Base-by-base conservation (phyloP, 2,888 invertebrate species). In the Sarcophaga variegata region DNA sequence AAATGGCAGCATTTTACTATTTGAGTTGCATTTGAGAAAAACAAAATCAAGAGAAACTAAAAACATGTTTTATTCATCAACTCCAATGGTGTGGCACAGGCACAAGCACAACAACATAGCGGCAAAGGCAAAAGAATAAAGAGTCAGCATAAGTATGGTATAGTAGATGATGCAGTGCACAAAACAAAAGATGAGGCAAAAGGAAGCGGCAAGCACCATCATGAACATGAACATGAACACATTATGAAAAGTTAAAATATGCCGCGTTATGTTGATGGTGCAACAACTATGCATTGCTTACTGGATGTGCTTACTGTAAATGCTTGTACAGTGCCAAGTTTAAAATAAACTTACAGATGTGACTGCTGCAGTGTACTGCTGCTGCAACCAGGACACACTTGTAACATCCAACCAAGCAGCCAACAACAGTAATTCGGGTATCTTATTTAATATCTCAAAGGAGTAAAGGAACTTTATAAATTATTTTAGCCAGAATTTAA, bases 21-120 rank as follows among this genome's bases (percentile, higher is more conserved):
- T 80, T 62, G 60, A 78, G 66, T 71, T 71, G 69, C 10, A 27
- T 12, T 54, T 20, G 63, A 12, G 8, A 37, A 10, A 54, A 54
- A 54, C 12, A 54, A 54, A 54, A 54, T 11, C 12, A 63, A 27
- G 49, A 64, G 76, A 2, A 82, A 77, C 63, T 74, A 70, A 79
- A 81, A 81, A 83, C 27, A 87, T 87, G 87, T 87, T 87, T 87
- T 84, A 87, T 87, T 87, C 83, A 87, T 87, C 87, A 87, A 79
- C 80, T 76, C 70, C 66, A 54, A 12, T 66, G 20, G 27, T 75
- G 27, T 75, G 75, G 62, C 54, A 69, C 60, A 66, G 27, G 27
- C n/a, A 37, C 27, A 20, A 49, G 22, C 66, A 72, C 25, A 25
- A 27, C 22, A 22, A 22, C 49, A 49, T 14, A 49, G 49, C 14